A percentile compares a stretch with the other conserved stretches of the same genome.
phyloP scores from a whole-genome alignment of 2,888 invertebrate genomes.

The Flexamia atlantica region DNA sequence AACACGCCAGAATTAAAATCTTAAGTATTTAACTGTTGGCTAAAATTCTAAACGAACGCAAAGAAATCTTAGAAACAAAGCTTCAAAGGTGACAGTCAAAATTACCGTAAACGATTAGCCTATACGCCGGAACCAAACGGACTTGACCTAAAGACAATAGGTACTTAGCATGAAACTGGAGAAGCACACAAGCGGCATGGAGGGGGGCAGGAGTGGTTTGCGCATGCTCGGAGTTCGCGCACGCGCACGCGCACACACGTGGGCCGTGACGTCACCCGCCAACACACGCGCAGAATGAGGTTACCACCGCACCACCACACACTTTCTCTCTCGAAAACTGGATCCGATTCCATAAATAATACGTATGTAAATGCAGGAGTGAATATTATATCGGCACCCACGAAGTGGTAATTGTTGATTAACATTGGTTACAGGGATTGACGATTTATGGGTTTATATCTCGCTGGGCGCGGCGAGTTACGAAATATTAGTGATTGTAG shows the following conservation, averaged over 20 bases:
- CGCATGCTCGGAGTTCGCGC: slow-evolving; percentile 34
- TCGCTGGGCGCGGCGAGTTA: neutral
- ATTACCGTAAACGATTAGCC: too few relatives aligned
- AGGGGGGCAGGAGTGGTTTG: slow-evolving; percentile 11
- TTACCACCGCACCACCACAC: neutral
- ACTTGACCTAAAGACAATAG: too few relatives aligned
- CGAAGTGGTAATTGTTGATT: slow-evolving; percentile 26
- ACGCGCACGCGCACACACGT: neutral
- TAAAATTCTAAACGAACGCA: too few relatives aligned
- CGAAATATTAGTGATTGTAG: too few relatives aligned
- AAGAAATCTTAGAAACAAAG: too few relatives aligned
- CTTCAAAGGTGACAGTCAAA: too few relatives aligned
- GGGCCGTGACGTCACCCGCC: slow-evolving; percentile 54
- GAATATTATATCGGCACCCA: slow-evolving; percentile 54
- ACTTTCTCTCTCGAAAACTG: slow-evolving; percentile 59
- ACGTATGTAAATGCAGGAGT: slow-evolving; percentile 46
- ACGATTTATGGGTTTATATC: slow-evolving; percentile 16
- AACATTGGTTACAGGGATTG: slow-evolving; percentile 4
- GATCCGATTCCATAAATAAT: slow-evolving; percentile 57
- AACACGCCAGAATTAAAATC: too few relatives aligned
- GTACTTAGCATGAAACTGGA: too few relatives aligned
- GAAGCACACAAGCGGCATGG: neutral
- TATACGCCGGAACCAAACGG: too few relatives aligned
- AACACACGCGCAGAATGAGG: slow-evolving; percentile 42
- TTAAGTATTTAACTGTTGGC: too few relatives aligned